Base-by-base conservation (phyloP, 2,113 vertebrate genomes). In the Misgurnus anguillicaudatus region DNA sequence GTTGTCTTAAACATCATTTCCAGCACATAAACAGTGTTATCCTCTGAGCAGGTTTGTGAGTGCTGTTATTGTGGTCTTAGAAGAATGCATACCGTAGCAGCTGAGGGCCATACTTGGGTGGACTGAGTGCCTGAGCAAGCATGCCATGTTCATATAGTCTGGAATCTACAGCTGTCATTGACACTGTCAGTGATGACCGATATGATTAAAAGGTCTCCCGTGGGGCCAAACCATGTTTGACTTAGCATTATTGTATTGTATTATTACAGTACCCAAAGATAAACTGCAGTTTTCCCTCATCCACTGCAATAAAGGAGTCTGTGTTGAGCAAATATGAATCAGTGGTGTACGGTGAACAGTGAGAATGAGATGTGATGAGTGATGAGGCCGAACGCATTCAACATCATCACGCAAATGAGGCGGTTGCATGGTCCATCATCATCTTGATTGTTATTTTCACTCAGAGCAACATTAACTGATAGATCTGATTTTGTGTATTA, bases 91-190 rank as follows among this genome's bases (percentile, higher is more conserved):
- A 31, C 24, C 3, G 24, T 31, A 78, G 78, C 84, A 83, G 81
- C 79, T 86, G 83, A 83, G 60, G 19, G 74, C 36, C 64, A 72
- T 69, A 71, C 58, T 70, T 63, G 68, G 80, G 48, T 63, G 75
- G 76, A 67, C 62, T 68, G 64, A 67, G 39, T 58, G 76, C 76
- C 68, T n/a, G 48, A 80, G 55, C 39, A 74, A 61, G 63, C 55
- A 71, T 75, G 63, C 77, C 21, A 53, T 74, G 72, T 70, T 61
- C 66, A 66, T 62, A 65, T 42, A 24, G 57, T 68, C 38, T 73
- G 79, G 75, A 81, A 82, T 58, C 73, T 67, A 67, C 80, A 87
- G 86, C 82, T 86, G 84, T 87, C 86, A 86, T 78, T 87, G 80
- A 83, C 83, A 82, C 78, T 74, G 77, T 66, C 79, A 60, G 75